Conservation (phyloP, 2,113 vertebrate genomes). For the Paramormyrops kingsleyae region DNA sequence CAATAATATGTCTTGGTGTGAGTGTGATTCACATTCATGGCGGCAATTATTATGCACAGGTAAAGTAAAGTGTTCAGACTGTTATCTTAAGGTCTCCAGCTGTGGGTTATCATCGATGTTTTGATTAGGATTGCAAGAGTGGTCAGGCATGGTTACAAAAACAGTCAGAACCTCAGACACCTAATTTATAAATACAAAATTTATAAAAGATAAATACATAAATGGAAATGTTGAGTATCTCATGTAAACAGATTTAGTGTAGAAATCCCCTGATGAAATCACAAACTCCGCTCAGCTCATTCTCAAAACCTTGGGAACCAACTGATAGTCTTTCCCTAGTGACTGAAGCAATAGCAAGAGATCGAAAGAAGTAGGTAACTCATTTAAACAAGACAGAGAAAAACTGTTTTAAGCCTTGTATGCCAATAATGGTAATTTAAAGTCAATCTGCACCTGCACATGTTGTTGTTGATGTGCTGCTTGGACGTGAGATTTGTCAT, state of each 20-base stretch:
- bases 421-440: slow-evolving; percentile 2
- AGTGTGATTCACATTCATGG: not conserved
- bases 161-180: not conserved
- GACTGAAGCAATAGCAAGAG: not conserved
- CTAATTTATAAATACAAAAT: not conserved
- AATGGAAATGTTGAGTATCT: not conserved
- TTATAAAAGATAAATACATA: not conserved
- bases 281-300: not conserved
- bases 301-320: not conserved
- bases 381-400: slow-evolving; percentile 4
- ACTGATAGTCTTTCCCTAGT: not conserved
- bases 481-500: not conserved
- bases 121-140: not conserved
- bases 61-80: not conserved
- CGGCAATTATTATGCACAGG: not conserved
- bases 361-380: not conserved
- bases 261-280: not conserved
- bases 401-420: not conserved
- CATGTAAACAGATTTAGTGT: not conserved
- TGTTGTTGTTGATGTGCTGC: not conserved
- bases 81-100: not conserved
- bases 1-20: not conserved
- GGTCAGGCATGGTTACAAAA: not conserved
- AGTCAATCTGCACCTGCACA: not conserved
- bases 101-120: not conserved